A percentile compares a stretch with the other conserved stretches of the same genome.
These are phyloP conservation scores for Malaclemys terrapin DNA, from an alignment of 2,113 vertebrate species.

Conservation along the genomic window DNA sequence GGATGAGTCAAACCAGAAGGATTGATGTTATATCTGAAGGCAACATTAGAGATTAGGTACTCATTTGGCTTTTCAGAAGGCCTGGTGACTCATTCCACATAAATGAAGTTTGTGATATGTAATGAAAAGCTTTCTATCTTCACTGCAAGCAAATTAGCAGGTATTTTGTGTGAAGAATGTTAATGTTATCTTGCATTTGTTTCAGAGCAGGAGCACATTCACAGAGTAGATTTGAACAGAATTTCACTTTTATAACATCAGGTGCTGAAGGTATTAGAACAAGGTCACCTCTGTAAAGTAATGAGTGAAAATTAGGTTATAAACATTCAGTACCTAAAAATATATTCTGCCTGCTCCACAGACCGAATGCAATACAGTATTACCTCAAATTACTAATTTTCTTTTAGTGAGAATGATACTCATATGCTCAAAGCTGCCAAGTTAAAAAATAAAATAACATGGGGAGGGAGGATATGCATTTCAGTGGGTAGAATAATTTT, in stretches of 20 bases:
- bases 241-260: conserved; percentile 79
- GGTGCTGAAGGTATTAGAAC: conserved; percentile 77
- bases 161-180: conserved; percentile 81
- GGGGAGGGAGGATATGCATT: background rate
- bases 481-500: conserved; percentile 7
- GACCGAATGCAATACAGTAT: conserved; percentile 62
- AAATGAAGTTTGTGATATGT: conserved; percentile 86
- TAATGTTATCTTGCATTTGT: conserved; percentile 81
- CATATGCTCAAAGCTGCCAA: conserved; percentile 22
- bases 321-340: conserved; percentile 81
- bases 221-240: conserved; percentile 75
- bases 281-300: conserved; percentile 82
- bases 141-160: conserved; percentile 82
- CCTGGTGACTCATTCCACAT: conserved; percentile 80
- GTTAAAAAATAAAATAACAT: conserved; percentile 65
- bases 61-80: conserved; percentile 80
- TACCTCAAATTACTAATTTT: conserved; percentile 68
- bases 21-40: conserved; percentile 77
- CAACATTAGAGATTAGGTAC: conserved; percentile 76
- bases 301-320: conserved; percentile 79
- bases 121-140: conserved; percentile 84
- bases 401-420: conserved; percentile 50
- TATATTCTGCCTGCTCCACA: conserved; percentile 68
- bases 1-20: conserved; percentile 72
- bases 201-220: conserved; percentile 77